Percentiles rank a stretch among this genome's conserved stretches.
Conservation (phyloP, 2,113 vertebrate genomes). For the Empidonax alnorum region DNA sequence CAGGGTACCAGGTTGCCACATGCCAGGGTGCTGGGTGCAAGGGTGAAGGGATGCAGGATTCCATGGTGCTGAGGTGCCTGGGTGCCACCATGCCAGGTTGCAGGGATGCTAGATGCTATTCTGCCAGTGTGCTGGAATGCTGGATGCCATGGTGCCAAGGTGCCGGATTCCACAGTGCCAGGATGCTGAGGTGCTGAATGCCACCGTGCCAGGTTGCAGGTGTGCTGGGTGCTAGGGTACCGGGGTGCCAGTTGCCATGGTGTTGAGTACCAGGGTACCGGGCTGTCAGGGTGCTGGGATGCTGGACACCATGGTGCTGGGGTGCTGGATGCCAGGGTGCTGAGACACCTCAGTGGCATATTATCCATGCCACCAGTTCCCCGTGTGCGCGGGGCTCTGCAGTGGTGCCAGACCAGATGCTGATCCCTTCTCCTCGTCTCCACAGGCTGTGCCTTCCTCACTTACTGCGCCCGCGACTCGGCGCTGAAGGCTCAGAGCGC, state of each 20-base stretch:
- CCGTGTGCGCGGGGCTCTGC: rapidly evolving
- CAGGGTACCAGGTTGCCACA: neutral
- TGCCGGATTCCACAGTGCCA: neutral
- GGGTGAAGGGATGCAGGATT: no score
- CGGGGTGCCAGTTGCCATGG: neutral
- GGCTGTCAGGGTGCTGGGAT: neutral
- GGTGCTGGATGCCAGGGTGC: neutral
- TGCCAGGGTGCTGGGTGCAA: no score
- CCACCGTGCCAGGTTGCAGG: neutral
- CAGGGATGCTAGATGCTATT: neutral
- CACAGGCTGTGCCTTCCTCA: constrained; percentile 64
- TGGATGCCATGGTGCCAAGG: neutral
- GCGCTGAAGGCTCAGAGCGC: constrained; percentile 62
- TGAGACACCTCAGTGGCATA: neutral
- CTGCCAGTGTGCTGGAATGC: neutral
- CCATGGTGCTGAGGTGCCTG: neutral
- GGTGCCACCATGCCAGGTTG: neutral
- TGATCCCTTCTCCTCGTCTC: neutral
- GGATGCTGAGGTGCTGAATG: neutral
- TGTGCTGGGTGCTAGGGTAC: neutral
- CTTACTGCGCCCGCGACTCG: constrained; percentile 57
- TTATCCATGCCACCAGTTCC: rapidly evolving
- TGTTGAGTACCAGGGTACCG: neutral
- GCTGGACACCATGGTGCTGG: neutral
- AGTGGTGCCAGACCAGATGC: rapidly evolving